Evolutionary conservation across 1,140 invertebrate genomes (phyloP), one percentile per base, ranked within the genome.

Genomic region (Diabrotica virgifera): DNA sequence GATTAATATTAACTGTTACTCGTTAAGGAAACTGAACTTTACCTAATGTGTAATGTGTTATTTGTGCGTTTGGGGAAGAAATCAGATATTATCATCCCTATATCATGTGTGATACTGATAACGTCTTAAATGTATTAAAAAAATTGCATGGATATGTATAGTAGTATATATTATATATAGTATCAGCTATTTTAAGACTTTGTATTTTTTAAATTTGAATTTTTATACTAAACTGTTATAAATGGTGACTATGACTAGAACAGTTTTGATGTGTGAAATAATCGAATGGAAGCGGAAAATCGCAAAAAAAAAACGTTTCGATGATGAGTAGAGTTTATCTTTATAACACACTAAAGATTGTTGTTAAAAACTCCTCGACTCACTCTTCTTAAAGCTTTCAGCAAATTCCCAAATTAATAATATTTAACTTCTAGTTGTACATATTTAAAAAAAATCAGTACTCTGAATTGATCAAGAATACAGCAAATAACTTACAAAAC

Each of bases 201-300:
- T 79, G 77, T 78, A 79, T 79, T 78, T 79, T 78, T 79, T 78
- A 77, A 79, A 79, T 79, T 79, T 79, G 77, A 79, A 79, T 78
- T 79, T 79, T 79, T 79, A 79, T 79, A 79, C 77, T 79, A 77
- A 79, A 77, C 76, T 79, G 76, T 79, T 79, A 77, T 76, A 76
- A 77, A 76, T 75, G 76, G 76, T 76, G 72, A 78, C 76, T 77
- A 77, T 76, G 72, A 78, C 76, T 77, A 77, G 77, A 73, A 75
- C 74, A 76, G 72, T 69, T 78, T 46, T 78, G 73, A 76, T 78
- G 74, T 77, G 75, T 77, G 76, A 75, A 78, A 78, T 78, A 77
- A 78, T 62, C 63, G 66, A 65, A 54, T 64, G 64, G 64, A 70
- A 57, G 59, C 63, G n/a, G n/a, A 10, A 46, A 46, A 46, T 46